Evolutionary conservation across 2,888 invertebrate species (phyloP).

Genomic region (Erebia epiphron): DNA sequence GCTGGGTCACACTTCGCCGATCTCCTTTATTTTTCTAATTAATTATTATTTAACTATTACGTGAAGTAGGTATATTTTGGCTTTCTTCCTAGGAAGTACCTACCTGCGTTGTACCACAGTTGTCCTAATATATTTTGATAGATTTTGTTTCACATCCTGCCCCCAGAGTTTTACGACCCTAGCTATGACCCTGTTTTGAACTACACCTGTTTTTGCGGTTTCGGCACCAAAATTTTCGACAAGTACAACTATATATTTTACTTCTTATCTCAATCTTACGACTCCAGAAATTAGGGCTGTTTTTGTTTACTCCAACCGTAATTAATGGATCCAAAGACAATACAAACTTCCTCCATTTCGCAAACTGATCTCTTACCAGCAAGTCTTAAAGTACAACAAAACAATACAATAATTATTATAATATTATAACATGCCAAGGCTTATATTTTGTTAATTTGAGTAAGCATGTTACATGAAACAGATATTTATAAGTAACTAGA

Average conservation of each 20-base stretch:
- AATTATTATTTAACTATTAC: no score
- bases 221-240: constrained; percentile 39
- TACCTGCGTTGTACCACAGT: no score
- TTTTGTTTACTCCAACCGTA: neutral
- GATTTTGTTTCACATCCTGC: neutral
- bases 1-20: no score
- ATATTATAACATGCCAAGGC: no score
- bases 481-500: no score
- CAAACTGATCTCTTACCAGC: constrained; percentile 71
- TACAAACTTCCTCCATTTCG: constrained; percentile 52
- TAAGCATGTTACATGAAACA: neutral
- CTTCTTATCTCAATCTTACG: constrained; percentile 4
- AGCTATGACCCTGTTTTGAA: constrained; percentile 2
- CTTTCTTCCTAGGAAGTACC: no score
- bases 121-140: no score
- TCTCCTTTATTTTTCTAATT: no score
- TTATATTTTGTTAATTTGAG: no score
- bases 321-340: constrained; percentile 36
- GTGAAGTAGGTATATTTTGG: no score
- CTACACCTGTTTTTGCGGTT: constrained; percentile 39
- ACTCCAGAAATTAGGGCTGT: neutral
- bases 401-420: no score
- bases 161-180: neutral
- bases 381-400: constrained; percentile 43
- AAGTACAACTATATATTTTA: constrained; percentile 19